Conservation (phyloP, 92 coral and sea anemone genomes). For the Heteractis magnifica region DNA sequence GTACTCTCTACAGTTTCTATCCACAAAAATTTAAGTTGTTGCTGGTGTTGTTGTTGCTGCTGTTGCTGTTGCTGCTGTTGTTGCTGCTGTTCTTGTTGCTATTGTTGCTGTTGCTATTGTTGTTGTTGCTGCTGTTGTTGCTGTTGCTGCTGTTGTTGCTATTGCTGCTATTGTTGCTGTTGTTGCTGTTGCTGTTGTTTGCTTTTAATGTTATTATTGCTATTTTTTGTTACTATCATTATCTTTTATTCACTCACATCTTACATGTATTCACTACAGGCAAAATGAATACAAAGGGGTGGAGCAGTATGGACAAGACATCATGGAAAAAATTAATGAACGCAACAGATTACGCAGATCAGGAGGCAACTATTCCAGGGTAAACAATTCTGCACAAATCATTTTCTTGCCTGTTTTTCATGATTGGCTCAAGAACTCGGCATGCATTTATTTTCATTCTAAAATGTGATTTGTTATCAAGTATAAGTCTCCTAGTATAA, state of each 20-base stretch:
- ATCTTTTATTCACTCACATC: not conserved
- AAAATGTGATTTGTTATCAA: too few relatives aligned
- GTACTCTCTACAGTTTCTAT: too few relatives aligned
- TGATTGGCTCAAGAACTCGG: too few relatives aligned
- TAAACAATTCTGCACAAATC: conserved; percentile 4
- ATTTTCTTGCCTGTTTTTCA: too few relatives aligned
- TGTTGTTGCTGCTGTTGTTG: too few relatives aligned
- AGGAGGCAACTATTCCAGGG: conserved; percentile 88
- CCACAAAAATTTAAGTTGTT: too few relatives aligned
- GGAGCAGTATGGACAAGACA: conserved; percentile 88
- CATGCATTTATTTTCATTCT: too few relatives aligned
- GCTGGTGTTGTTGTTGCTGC: not conserved
- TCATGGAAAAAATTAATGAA: conserved; percentile 93
- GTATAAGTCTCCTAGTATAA: too few relatives aligned
- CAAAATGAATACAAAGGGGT: conserved; percentile 79
- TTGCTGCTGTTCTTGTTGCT: too few relatives aligned
- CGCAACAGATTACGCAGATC: conserved; percentile 71
- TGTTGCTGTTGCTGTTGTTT: not conserved
- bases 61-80: too few relatives aligned
- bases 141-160: not conserved
- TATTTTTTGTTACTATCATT: not conserved
- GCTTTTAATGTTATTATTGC: not conserved
- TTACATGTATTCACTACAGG: conserved; percentile 47
- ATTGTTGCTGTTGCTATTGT: not conserved
- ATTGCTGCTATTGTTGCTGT: not conserved